Evolutionary conservation across 1,140 invertebrate species (phyloP).

Genomic region (Parasteatoda tepidariorum): DNA sequence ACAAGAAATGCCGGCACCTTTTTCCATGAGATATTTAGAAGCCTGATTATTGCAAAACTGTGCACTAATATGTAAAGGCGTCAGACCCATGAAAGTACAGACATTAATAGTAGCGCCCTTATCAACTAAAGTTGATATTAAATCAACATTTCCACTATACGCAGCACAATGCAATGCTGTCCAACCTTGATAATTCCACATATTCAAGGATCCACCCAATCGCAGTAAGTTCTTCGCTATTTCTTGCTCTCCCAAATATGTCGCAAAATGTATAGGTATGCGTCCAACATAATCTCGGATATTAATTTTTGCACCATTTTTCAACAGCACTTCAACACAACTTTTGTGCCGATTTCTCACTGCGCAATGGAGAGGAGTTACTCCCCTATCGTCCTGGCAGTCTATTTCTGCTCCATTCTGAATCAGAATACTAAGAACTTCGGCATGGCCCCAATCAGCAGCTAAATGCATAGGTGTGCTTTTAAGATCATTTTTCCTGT

Average conservation of each 20-base stretch:
- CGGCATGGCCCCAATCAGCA: not conserved
- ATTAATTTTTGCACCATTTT: conserved; percentile 5
- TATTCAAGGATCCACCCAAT: too few relatives aligned
- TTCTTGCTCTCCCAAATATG: too few relatives aligned
- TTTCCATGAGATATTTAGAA: not conserved
- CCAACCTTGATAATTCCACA: conserved; percentile 80
- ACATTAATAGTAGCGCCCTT: conserved; percentile 83
- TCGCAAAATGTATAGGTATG: conserved; percentile 69
- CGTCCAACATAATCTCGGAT: not conserved
- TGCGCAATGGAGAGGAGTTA: conserved; percentile 14
- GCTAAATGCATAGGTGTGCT: not conserved
- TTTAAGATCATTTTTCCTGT: not conserved
- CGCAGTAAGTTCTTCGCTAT: too few relatives aligned
- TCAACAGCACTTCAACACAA: conserved; percentile 80
- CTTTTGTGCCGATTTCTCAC: not conserved
- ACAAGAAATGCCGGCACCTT: not conserved
- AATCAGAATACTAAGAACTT: conserved; percentile 26
- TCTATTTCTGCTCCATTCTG: conserved; percentile 72
- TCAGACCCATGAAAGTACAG: conserved; percentile 68
- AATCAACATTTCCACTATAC: conserved; percentile 93
- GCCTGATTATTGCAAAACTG: not conserved
- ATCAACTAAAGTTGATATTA: conserved; percentile 89
- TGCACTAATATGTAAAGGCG: conserved; percentile 9
- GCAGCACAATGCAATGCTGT: conserved; percentile 75
- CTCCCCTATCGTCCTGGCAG: conserved; percentile 78